Conservation (phyloP, 2,888 invertebrate species). For the Cybosia mesomella region DNA sequence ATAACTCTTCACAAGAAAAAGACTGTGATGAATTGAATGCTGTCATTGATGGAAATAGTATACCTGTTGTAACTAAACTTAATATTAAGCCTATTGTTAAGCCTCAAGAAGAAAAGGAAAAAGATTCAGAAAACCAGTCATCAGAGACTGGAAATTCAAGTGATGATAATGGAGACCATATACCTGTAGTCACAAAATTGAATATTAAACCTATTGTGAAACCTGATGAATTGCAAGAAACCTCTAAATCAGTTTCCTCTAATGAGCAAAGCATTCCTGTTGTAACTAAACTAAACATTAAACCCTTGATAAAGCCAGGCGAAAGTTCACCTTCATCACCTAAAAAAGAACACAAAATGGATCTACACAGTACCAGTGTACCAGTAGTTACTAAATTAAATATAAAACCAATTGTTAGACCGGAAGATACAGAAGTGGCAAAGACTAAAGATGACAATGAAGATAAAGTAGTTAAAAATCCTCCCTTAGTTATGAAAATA, state of each 20-base stretch:
- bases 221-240: conserved; percentile 68
- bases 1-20: conserved; percentile 74
- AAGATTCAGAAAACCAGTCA: conserved; percentile 80
- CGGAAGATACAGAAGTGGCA: conserved; percentile 64
- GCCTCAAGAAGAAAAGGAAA: conserved; percentile 73
- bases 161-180: conserved; percentile 80
- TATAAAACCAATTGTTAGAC: conserved; percentile 84
- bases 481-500: conserved; percentile 81
- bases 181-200: conserved; percentile 84
- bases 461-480: conserved; percentile 70
- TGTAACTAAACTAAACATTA: conserved; percentile 78
- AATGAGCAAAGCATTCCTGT: conserved; percentile 73
- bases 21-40: conserved; percentile 79
- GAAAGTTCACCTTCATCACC: conserved; percentile 73
- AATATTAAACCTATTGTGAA: conserved; percentile 87
- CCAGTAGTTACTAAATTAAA: conserved; percentile 79
- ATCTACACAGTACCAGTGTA: conserved; percentile 59
- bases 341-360: conserved; percentile 71
- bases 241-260: conserved; percentile 54
- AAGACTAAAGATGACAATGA: conserved; percentile 62
- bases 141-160: conserved; percentile 82
- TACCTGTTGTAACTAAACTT: conserved; percentile 84
- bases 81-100: conserved; percentile 87
- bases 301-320: conserved; percentile 76
- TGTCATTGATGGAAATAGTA: conserved; percentile 75